Base-by-base conservation (phyloP, 2,797 vertebrate genomes). In the Galagoides demidoff region DNA sequence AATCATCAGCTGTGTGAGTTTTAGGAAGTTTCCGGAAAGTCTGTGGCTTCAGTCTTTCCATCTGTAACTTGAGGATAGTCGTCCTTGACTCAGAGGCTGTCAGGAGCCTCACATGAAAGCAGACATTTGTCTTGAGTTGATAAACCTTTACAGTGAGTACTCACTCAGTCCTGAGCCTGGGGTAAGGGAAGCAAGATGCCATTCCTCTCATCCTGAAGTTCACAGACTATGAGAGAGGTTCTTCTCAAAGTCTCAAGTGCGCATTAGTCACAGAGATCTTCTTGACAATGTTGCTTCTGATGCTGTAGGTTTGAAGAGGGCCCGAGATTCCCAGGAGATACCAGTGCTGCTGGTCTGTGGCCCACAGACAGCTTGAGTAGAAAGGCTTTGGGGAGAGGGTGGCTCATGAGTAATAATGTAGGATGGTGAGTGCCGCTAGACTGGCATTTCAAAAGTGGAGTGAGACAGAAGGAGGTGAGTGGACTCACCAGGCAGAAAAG, bases 311-410 rank as follows among this genome's bases (percentile, higher is more conserved):
- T 81, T 68, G 43, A 4, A 14, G 31, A 74, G 12, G 3, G n/a
- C 7, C 6, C 7, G 34, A 39, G 73, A 70, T 39, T 37, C 27
- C 34, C 6, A 1, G 10, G n/a, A 74, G 31, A n/a, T 39, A 19
- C 61, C 27, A 19, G 2, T 49, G n/a, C 19, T 37, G 5, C 25
- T 43, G 16, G 9, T 25, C 37, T 22, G 19, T 0, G 0, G 61
- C 19, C 64, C 29, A 23, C 20, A 49, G 7, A 23, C 20, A 49
- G 7, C 63, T 52, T 59, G 64, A 86, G 29, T 25, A 76, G 29
- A 66, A 55, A 84, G 63, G 4, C 63, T 84, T 39, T 45, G 29
- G 23, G 16, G 27, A 88, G 23, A 92, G 34, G 29, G 5, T 82
- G 43, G 29, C 34, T 66, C 39, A 25, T 43, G 34, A 37, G 37